Base-by-base conservation (phyloP, 1,140 invertebrate species). In the Drosophila parabipectinata region DNA sequence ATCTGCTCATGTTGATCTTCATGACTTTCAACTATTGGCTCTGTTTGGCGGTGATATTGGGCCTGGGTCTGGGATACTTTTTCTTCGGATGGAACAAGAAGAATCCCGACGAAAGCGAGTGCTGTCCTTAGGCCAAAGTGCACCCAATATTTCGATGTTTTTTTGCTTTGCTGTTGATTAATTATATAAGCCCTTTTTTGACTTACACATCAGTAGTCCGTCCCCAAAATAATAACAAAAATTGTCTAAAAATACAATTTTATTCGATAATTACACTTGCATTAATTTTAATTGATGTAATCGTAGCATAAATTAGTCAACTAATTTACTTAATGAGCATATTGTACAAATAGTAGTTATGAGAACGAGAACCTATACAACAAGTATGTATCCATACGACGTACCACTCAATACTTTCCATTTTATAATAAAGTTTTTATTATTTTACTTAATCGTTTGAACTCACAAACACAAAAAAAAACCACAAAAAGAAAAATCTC, bases 11-110 rank as follows among this genome's bases (percentile, higher is more conserved):
- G 98, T 93, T 99, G 92, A 96, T 99, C 62, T 98, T 99, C 93
- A 99, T 99, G 98, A 99, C 97, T 0, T 99, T 97, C 94, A 99
- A 99, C 92, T 95, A 97, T 50, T 99, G 97, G 96, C 93, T 99
- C 5, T 98, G 98, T 87, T 73, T 98, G 30, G 96, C 97, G 0
- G 95, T 99, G 15, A 95, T 98, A 0, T 82, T 98, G 6, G 98
- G 98, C 0, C 95, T 97, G 14, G 97, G 95, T 0, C 92, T 96
- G 3, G 98, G 98, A 1, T 99, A 98, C 92, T 98, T 99, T 91
- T 93, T 97, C 56, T 99, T 99, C 91, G 97, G 97, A 6, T 98
- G 97, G 97, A 68, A 89, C 51, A 79, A 85, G 51, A 78, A 85
- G 48, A 77, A 78, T 51, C 60, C 80, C 1, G 61, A 79, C 24